Evolutionary conservation across 2,888 invertebrate species (phyloP).

Genomic region (Drosophila vallismaia): DNA sequence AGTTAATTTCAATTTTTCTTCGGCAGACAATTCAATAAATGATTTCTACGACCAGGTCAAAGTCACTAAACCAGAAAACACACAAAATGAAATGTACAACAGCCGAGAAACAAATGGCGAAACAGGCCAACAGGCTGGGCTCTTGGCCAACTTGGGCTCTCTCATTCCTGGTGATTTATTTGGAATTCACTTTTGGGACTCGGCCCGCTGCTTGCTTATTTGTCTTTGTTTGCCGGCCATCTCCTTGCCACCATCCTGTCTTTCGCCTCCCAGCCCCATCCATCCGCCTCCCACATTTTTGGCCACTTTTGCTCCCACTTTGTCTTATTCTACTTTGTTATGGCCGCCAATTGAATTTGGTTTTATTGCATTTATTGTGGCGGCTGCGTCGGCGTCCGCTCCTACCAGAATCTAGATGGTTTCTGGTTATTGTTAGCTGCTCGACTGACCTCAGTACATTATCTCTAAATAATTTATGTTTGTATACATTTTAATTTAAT

Average conservation of each 20-base stretch:
- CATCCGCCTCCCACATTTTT: not conserved
- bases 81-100: slow-evolving; percentile 47
- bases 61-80: slow-evolving; percentile 53
- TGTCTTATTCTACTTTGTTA: slow-evolving; percentile 49
- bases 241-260: slow-evolving; percentile 19
- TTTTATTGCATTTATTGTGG: slow-evolving; percentile 76
- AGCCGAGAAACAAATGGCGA: slow-evolving; percentile 51
- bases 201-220: slow-evolving; percentile 52
- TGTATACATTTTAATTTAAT: slow-evolving; percentile 78
- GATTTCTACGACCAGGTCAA: slow-evolving; percentile 36
- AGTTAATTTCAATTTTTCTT: slow-evolving; percentile 34
- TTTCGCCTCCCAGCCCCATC: too few relatives aligned
- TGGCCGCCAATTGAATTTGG: slow-evolving; percentile 74
- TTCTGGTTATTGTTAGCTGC: slow-evolving; percentile 67
- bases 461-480: slow-evolving; percentile 79
- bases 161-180: slow-evolving; percentile 70
- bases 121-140: slow-evolving; percentile 29
- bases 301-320: slow-evolving; percentile 24
- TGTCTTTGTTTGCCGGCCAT: slow-evolving; percentile 55
- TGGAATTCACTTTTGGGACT: slow-evolving; percentile 53
- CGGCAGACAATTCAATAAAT: slow-evolving; percentile 47
- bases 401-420: slow-evolving; percentile 5
- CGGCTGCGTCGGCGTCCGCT: slow-evolving; percentile 25
- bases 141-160: slow-evolving; percentile 43
- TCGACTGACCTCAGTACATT: slow-evolving; percentile 62